Base-by-base conservation (phyloP, 1,140 invertebrate genomes). In the Dolichoris vasculosae region DNA sequence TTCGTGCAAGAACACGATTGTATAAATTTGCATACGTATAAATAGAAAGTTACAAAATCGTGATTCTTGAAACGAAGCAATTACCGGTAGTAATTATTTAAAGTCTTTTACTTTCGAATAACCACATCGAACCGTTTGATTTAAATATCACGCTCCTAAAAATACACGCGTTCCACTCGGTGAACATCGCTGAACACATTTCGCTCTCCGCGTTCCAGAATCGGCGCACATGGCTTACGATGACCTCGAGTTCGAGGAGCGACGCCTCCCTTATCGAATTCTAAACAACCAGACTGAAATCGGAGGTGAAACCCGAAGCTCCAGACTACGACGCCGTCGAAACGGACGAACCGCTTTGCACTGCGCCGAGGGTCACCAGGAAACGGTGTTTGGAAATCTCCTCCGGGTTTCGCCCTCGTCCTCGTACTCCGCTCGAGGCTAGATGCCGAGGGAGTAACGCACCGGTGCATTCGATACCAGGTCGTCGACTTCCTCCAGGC, bases 401-500 rank as follows among this genome's bases (percentile, higher is more conserved):
- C 97, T 82, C 92, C 95, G 89, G 89, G 93, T 20, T 93, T 95
- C 51, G 95, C 94, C 15, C 94, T 94, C 1, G 92, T 94, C 69
- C 91, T 94, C 82, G 94, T 95, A 81, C 94, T 94, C 43, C 64
- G 6, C 81, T 82, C n/a, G 9, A 7, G 9, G 20, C 8, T 1
- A 30, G 43, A 2, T 71, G 69, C 48, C 48, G 17, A 1, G n/a
- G 95, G 89, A 96, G 96, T 1, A 97, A 96, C 86, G 96, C 96
- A 30, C 94, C 96, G 2, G 91, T 97, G n/a, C 96, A 97, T 91
- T 92, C 95, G 96, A 86, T 92, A 94, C 6, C 95, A 96, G 79
- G 95, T 95, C 32, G 96, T 96, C 7, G 95, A 96, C 91, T 93
- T 96, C 85, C 93, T 97, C 48, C 96, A 97, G 86, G 93, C 95